Base-by-base conservation (phyloP, 2,888 invertebrate species). In the Lochmaea capreae region DNA sequence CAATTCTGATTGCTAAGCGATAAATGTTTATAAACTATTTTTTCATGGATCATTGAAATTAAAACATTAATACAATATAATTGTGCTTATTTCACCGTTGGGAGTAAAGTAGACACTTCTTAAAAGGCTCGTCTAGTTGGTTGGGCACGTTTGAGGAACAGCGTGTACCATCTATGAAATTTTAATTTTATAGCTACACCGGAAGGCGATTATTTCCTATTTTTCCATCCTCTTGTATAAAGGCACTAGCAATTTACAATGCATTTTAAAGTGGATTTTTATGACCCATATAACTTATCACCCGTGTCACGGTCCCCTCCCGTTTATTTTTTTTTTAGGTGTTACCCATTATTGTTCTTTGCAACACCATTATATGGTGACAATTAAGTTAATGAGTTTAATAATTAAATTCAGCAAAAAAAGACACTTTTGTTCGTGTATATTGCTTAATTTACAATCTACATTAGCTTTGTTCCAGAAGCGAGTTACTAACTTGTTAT, bases 171-270 rank as follows among this genome's bases (percentile, higher is more conserved):
- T 49, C 70, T 70, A 62, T 65, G 63, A 70, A 70, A 70, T 70
- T 70, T 70, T 70, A 63, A 70, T 70, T 70, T 70, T 65, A 57
- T 65, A 33, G 43, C 43, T 52, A 18, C 43, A 70, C 70, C 70
- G 70, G 70, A 70, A 70, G 63, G 63, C 63, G 57, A 70, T 70
- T 70, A 70, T 65, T 70, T 70, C 70, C 70, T 70, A 63, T 65
- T 70, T 70, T 63, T 70, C 43, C 43, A 70, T 65, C 57, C 70
- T 57, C 43, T 63, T 43, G 16, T 43, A 16, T 63, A 42, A 6
- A 18, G 10, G 54, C 54, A 54, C 54, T 18, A 18, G 16, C 54
- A 18, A 54, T 54, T 16, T 42, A 43, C 18, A 61, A 61, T 61
- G 33, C 26, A 61, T 33, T 63, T 63, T 42, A 43, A 39, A 18